A percentile compares a stretch with the other conserved stretches of the same genome.
Conservation (phyloP, 2,113 vertebrate genomes). For the Stigmatopora nigra region DNA sequence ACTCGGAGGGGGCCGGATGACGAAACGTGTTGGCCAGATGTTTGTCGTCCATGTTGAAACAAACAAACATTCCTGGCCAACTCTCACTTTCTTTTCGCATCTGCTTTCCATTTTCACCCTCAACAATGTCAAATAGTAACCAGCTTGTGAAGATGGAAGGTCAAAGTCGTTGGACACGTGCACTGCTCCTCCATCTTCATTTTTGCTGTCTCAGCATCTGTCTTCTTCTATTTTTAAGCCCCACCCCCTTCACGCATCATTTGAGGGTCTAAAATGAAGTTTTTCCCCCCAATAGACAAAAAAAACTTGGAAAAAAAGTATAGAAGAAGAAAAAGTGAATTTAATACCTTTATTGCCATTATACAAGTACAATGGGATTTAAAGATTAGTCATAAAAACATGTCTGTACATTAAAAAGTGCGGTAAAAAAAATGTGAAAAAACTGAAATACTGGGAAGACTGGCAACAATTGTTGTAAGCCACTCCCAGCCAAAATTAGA, state of each 20-base stretch:
- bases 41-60: slow-evolving; percentile 35
- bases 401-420: too few relatives aligned
- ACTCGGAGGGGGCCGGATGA: background rate
- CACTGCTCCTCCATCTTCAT: slow-evolving; percentile 36
- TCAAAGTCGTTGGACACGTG: slow-evolving; percentile 10
- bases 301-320: slow-evolving; percentile 54
- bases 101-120: slow-evolving; percentile 10
- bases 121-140: background rate
- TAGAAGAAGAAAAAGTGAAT: slow-evolving; percentile 48
- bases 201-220: slow-evolving; percentile 2
- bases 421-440: too few relatives aligned
- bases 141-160: slow-evolving; percentile 9
- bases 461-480: too few relatives aligned
- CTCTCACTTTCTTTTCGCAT: slow-evolving; percentile 18
- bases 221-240: slow-evolving; percentile 33
- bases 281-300: slow-evolving; percentile 44
- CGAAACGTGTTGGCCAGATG: slow-evolving; percentile 53
- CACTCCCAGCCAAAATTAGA: too few relatives aligned
- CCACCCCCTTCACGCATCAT: slow-evolving; percentile 21
- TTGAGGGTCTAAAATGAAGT: slow-evolving; percentile 37
- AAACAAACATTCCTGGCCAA: slow-evolving; percentile 26
- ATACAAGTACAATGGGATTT: too few relatives aligned
- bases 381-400: too few relatives aligned
- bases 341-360: too few relatives aligned
- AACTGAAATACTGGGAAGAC: too few relatives aligned